phyloP scores from a whole-genome alignment of 35 echinoderm and acorn worm species.

The Heliocidaris tuberculata region DNA sequence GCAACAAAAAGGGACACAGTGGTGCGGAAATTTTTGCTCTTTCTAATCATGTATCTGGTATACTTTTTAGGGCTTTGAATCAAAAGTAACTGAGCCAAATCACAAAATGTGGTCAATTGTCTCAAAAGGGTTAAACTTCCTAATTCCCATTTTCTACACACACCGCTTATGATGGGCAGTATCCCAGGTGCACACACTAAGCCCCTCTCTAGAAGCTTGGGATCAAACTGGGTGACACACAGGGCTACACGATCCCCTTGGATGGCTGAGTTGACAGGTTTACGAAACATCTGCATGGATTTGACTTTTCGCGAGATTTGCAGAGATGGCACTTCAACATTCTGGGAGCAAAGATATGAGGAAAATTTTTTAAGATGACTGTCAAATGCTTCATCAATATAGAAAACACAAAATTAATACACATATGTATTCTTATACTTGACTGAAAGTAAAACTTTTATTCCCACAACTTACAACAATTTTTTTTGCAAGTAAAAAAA shows the following conservation, averaged over 20 bases:
- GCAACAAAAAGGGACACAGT: no score
- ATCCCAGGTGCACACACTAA: conserved; percentile 87
- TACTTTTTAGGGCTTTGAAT: no score
- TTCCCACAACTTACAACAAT: neutral
- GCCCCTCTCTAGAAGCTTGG: conserved; percentile 92
- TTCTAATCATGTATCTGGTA: no score
- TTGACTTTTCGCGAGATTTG: conserved; percentile 93
- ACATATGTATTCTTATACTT: neutral
- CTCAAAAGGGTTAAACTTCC: no score
- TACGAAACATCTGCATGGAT: conserved; percentile 98
- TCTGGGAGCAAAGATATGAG: conserved; percentile 44
- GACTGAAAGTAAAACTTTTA: neutral
- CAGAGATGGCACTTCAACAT: conserved; percentile 90
- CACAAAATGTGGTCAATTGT: no score
- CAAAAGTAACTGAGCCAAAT: no score
- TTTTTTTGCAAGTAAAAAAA: neutral
- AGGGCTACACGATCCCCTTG: conserved; percentile 91
- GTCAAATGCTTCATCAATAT: neutral
- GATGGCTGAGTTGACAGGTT: conserved; percentile 71
- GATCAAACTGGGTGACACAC: conserved; percentile 99
- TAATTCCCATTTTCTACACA: neutral
- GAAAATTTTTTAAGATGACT: neutral
- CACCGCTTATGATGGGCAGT: conserved; percentile 84
- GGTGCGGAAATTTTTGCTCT: no score
- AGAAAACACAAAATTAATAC: neutral